Conservation (phyloP, 2,113 vertebrate genomes). For the Elgaria multicarinata region DNA sequence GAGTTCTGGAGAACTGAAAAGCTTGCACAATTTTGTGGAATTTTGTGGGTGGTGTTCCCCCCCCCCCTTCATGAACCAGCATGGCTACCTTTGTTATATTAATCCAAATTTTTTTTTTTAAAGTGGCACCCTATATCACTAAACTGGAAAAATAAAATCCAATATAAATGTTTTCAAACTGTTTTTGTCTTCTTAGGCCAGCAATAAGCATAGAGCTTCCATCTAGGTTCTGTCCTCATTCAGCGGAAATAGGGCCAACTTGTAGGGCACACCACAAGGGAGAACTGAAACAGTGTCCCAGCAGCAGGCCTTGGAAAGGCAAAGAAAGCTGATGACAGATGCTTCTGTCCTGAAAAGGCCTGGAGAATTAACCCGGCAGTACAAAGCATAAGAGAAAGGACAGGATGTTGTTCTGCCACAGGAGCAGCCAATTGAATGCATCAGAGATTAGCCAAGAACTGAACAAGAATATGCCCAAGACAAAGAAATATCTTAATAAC, state of each 20-base stretch:
- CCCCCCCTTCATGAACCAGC: no score
- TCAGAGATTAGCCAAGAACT: neutral
- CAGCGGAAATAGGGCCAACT: neutral
- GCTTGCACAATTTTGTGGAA: no score
- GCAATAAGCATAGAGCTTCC: neutral
- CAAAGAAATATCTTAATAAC: neutral
- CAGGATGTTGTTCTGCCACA: slow-evolving; percentile 16
- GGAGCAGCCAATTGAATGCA: neutral
- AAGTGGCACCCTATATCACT: neutral
- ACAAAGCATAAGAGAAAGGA: slow-evolving; percentile 11
- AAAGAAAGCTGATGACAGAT: slow-evolving; percentile 13
- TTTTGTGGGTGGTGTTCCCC: no score
- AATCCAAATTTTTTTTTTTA: neutral
- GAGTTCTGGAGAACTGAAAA: no score
- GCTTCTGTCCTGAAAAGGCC: slow-evolving; percentile 15
- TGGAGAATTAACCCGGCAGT: neutral
- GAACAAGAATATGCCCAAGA: neutral
- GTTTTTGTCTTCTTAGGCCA: neutral
- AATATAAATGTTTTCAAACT: neutral
- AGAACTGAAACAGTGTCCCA: neutral
- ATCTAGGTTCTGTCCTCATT: slow-evolving; percentile 5
- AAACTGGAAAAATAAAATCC: neutral
- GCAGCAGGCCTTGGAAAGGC: neutral
- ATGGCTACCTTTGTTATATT: no score
- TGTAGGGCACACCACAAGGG: neutral